Percentiles rank a stretch among this genome's conserved stretches.
Evolutionary conservation across 2,888 invertebrate genomes (phyloP).

Genomic region (Drosophila borealis): DNA sequence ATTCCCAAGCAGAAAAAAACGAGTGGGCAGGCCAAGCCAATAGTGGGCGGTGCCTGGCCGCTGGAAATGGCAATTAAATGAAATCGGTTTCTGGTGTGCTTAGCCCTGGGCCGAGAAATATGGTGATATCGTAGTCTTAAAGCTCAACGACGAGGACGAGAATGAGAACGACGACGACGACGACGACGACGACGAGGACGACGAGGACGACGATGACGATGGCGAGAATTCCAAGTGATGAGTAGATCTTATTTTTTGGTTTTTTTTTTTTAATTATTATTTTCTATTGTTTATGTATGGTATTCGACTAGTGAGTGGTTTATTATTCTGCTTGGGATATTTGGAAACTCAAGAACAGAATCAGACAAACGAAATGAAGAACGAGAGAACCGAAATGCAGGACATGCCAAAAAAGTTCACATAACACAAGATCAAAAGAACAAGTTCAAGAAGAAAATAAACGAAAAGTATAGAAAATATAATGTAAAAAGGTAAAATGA

Average conservation of each 20-base stretch:
- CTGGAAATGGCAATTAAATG: conserved; percentile 12
- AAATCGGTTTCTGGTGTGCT: conserved; percentile 56
- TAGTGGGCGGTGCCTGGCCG: conserved; percentile 20
- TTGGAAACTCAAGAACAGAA: conserved; percentile 44
- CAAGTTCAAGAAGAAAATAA: neutral
- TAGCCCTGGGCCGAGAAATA: conserved; percentile 46
- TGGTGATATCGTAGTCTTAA: conserved; percentile 57
- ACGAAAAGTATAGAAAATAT: neutral
- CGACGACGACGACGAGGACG: conserved; percentile 19
- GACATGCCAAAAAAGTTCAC: conserved; percentile 36
- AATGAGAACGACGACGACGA: conserved; percentile 14
- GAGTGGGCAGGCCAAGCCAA: conserved; percentile 21
- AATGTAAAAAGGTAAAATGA: conserved; percentile 1
- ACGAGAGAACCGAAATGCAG: conserved; percentile 37
- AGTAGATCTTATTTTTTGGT: conserved; percentile 1
- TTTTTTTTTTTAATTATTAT: neutral
- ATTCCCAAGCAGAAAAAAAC: conserved; percentile 79
- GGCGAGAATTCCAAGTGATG: conserved; percentile 10
- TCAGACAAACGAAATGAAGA: conserved; percentile 31
- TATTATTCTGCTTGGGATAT: conserved; percentile 42
- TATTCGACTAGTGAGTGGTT: conserved; percentile 28
- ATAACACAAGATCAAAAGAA: conserved; percentile 23
- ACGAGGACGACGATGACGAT: conserved; percentile 12
- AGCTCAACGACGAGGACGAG: conserved; percentile 14
- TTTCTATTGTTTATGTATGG: conserved; percentile 17